Percentiles rank a stretch among this genome's conserved stretches.
These are phyloP conservation scores for Calonectris borealis DNA, from an alignment of 2,113 vertebrate genomes.

Conservation along the genomic window DNA sequence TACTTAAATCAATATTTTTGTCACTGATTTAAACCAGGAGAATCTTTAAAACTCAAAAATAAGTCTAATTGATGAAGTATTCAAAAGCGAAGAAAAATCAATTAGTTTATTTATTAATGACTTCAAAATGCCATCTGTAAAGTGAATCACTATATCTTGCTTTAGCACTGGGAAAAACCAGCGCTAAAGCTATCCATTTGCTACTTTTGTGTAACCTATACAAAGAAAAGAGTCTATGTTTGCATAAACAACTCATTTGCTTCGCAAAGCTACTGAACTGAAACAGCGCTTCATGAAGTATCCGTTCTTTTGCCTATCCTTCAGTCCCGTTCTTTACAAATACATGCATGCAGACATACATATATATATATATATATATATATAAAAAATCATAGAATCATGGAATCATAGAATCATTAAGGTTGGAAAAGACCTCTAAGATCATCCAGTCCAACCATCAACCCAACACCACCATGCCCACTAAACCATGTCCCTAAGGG, in stretches of 20 bases:
- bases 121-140: not conserved
- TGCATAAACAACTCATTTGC: not conserved
- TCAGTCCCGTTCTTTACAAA: not conserved
- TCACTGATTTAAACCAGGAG: conserved; percentile 31
- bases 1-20: conserved; percentile 29
- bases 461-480: no score
- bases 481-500: no score
- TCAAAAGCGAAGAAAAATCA: not conserved
- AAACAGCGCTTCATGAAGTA: not conserved
- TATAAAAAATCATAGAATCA: no score
- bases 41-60: conserved; percentile 12
- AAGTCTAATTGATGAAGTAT: conserved; percentile 11
- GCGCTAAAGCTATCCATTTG: not conserved
- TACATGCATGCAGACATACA: no score
- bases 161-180: not conserved
- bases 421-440: no score
- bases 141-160: not conserved
- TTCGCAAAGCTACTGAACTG: not conserved
- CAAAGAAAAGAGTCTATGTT: not conserved
- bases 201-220: not conserved
- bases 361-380: no score
- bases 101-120: not conserved
- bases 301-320: not conserved
- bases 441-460: no score
- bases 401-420: no score